These are phyloP conservation scores for Macrophya annulata DNA, from an alignment of 2,888 invertebrate species.

Conservation along the genomic window DNA sequence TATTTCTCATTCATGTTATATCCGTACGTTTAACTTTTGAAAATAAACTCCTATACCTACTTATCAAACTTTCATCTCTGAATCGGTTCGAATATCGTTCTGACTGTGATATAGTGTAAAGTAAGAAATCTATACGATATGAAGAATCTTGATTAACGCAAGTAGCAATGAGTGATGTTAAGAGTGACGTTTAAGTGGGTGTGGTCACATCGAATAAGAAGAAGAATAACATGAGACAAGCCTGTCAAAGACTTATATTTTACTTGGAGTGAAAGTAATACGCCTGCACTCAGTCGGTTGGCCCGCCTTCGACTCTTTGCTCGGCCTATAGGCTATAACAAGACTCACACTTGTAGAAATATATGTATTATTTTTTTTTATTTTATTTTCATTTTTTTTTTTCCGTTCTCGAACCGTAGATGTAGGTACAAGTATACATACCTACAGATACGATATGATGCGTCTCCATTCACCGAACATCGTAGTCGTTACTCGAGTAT, in stretches of 20 bases:
- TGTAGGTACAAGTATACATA: neutral
- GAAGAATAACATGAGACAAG: constrained; percentile 47
- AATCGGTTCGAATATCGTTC: neutral
- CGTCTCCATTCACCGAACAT: constrained; percentile 39
- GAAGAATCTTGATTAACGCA: neutral
- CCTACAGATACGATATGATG: neutral
- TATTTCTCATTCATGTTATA: constrained; percentile 8
- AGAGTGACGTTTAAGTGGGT: constrained; percentile 52
- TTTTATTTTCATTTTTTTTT: no score
- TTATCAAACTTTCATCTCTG: neutral
- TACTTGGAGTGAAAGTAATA: constrained; percentile 52
- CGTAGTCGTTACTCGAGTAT: neutral
- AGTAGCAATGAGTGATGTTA: constrained; percentile 1
- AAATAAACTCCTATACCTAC: neutral
- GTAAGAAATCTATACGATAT: neutral
- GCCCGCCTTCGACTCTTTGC: constrained; percentile 46
- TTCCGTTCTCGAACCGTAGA: neutral
- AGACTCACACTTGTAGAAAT: constrained; percentile 35
- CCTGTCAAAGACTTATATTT: constrained; percentile 51
- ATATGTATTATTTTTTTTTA: constrained; percentile 27
- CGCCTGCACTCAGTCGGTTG: constrained; percentile 47
- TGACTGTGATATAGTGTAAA: no score
- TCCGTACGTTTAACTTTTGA: neutral
- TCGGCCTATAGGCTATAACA: constrained; percentile 54
- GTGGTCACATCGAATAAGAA: constrained; percentile 35